These are phyloP conservation scores for Bembecia ichneumoniformis DNA, from an alignment of 2,888 invertebrate genomes.

Conservation along the genomic window DNA sequence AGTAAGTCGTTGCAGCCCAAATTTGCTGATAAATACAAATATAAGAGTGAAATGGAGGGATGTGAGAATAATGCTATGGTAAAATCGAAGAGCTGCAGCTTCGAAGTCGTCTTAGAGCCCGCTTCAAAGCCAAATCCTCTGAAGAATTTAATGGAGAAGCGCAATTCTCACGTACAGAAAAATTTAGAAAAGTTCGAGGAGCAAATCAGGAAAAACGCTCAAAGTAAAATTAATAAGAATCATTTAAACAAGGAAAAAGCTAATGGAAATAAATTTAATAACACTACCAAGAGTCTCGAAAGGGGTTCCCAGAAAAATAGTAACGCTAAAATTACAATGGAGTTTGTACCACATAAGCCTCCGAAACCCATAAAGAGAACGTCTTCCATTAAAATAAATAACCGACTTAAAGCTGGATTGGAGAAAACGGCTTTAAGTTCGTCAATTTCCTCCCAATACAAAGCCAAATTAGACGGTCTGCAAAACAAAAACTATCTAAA, in stretches of 20 bases:
- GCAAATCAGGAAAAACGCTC: conserved; percentile 56
- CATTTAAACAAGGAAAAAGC: conserved; percentile 61
- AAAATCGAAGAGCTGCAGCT: conserved; percentile 67
- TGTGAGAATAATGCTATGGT: conserved; percentile 57
- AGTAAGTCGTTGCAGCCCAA: conserved; percentile 60
- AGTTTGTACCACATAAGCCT: conserved; percentile 80
- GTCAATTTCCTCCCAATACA: conserved; percentile 63
- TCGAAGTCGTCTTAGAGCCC: conserved; percentile 65
- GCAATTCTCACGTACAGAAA: conserved; percentile 65
- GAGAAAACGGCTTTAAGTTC: conserved; percentile 56
- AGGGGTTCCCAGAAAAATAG: conserved; percentile 58
- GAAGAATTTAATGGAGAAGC: conserved; percentile 60
- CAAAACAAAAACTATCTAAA: conserved; percentile 57
- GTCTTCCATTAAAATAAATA: conserved; percentile 74
- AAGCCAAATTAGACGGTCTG: conserved; percentile 64
- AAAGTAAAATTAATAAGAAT: conserved; percentile 53
- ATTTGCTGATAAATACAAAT: conserved; percentile 53
- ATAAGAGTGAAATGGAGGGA: conserved; percentile 58
- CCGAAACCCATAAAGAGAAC: conserved; percentile 80
- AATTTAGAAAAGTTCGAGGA: conserved; percentile 76
- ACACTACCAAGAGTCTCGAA: conserved; percentile 61
- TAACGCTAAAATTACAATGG: conserved; percentile 62
- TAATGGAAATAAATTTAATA: conserved; percentile 50
- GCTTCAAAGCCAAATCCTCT: conserved; percentile 62
- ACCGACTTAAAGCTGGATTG: conserved; percentile 57